These are phyloP conservation scores for Tanypteryx hageni DNA, from an alignment of 2,888 invertebrate species.

Conservation along the genomic window DNA sequence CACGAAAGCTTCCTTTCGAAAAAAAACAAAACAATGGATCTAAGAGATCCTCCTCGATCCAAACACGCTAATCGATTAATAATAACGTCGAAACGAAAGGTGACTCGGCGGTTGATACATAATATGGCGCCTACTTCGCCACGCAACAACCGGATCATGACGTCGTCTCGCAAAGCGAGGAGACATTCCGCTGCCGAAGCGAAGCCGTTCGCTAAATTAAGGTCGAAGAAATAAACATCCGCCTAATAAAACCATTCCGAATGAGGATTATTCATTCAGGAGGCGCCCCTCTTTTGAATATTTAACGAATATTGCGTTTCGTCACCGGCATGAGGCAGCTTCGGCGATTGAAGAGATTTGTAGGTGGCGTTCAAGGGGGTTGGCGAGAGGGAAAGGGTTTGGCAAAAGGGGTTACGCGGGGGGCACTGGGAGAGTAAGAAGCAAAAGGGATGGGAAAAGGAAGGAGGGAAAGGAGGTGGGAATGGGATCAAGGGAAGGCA, in stretches of 20 bases:
- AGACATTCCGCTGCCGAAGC: no score
- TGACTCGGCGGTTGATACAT: no score
- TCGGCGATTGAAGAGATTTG: background rate
- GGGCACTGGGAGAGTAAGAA: background rate
- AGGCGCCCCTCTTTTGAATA: background rate
- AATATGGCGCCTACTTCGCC: no score
- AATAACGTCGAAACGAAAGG: no score
- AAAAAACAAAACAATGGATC: no score
- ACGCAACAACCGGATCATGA: no score
- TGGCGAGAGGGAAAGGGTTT: background rate
- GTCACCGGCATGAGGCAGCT: background rate
- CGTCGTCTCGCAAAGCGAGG: no score
- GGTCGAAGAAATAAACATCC: background rate
- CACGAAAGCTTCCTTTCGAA: no score
- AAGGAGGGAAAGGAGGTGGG: background rate
- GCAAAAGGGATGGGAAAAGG: background rate
- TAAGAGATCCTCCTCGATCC: no score
- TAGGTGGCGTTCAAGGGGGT: background rate
- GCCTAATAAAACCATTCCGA: background rate
- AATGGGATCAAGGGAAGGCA: background rate
- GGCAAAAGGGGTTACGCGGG: background rate
- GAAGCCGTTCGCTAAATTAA: no score
- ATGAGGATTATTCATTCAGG: background rate
- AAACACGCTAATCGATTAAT: no score
- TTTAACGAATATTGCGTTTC: constrained; percentile 14